A percentile compares a stretch with the other conserved stretches of the same genome.
Conservation (phyloP, 2,888 invertebrate species). For the Onchidella celtica region DNA sequence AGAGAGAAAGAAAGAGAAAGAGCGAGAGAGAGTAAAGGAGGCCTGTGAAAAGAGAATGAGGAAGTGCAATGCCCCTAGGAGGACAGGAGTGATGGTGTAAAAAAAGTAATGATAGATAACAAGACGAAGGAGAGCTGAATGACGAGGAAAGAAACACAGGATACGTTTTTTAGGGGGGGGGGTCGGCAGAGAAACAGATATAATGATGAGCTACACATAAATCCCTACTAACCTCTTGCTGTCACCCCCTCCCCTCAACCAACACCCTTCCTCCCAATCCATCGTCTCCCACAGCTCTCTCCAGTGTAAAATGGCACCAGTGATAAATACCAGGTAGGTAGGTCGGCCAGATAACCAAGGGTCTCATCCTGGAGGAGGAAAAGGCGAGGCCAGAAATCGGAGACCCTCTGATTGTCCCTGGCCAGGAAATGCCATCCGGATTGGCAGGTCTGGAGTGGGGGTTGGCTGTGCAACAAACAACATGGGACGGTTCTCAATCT, state of each 20-base stretch:
- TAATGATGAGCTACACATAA: no score
- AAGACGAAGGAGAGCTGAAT: background rate
- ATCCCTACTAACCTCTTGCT: no score
- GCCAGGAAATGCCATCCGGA: conserved; percentile 18
- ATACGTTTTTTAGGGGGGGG: no score
- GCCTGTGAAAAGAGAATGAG: background rate
- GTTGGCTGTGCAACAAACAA: conserved; percentile 10
- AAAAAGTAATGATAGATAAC: background rate
- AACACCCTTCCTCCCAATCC: background rate
- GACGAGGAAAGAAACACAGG: no score
- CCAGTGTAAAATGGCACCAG: conserved; percentile 27
- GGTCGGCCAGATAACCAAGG: conserved; percentile 24
- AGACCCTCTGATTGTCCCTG: conserved; percentile 33
- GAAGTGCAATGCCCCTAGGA: background rate
- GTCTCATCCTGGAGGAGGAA: background rate
- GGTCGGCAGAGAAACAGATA: background rate
- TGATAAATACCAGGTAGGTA: conserved; percentile 44
- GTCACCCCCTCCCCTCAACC: no score
- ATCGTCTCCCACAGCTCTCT: background rate
- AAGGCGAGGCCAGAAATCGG: conserved; percentile 22
- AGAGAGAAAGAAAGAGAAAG: background rate
- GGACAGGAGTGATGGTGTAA: background rate
- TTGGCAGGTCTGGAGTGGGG: conserved; percentile 12
- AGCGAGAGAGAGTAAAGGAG: background rate
- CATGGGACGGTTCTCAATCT: no score